Base-by-base conservation (phyloP, 2,888 invertebrate genomes). In the Lasioglossum lativentre region DNA sequence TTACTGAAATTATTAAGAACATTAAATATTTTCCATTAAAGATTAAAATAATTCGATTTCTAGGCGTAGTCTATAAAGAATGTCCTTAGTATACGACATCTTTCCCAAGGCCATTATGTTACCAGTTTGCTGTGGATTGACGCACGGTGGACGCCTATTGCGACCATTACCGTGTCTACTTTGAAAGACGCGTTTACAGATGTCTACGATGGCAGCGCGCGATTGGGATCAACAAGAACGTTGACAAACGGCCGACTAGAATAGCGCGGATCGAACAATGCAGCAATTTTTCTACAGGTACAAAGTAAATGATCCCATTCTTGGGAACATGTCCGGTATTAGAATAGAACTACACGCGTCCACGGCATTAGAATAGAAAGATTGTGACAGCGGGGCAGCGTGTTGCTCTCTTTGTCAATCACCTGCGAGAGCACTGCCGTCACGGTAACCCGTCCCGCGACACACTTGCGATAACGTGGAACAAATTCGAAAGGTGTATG, bases 331-430 rank as follows among this genome's bases (percentile, higher is more conserved):
- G 66, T 19, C 34, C 34, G 66, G 59, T 27, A 59, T 59, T 59
- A 59, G 59, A 59, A 59, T 4, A 59, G 59, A 63, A 66, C 19
- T 34, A 66, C 66, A 66, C 66, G 59, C 59, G 59, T 19, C 66
- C 30, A 16, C 30, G 30, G 66, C 19, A 19, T 66, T 66, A 8
- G 34, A 66, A 66, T 34, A 66, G 66, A 34, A 30, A 34, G 68
- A 68, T 10, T 10, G 76, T 42, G 66, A 47, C 30, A 40, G 70
- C 68, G 76, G 76, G 83, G 52, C 85, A 74, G 52, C 66, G 79
- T 74, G 80, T 80, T 83, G 83, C 76, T 75, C 84, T 80, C 75
- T 14, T 75, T 78, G 85, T 78, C 86, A 71, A 78, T 84, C 75
- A 80, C 56, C 45, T 52, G 23, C 66, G 34, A 40, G 40, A 40